A percentile compares a stretch with the other conserved stretches of the same genome.
These are phyloP conservation scores for Motacilla tschutschensis DNA, from an alignment of 2,113 vertebrate genomes.

Conservation along the genomic window DNA sequence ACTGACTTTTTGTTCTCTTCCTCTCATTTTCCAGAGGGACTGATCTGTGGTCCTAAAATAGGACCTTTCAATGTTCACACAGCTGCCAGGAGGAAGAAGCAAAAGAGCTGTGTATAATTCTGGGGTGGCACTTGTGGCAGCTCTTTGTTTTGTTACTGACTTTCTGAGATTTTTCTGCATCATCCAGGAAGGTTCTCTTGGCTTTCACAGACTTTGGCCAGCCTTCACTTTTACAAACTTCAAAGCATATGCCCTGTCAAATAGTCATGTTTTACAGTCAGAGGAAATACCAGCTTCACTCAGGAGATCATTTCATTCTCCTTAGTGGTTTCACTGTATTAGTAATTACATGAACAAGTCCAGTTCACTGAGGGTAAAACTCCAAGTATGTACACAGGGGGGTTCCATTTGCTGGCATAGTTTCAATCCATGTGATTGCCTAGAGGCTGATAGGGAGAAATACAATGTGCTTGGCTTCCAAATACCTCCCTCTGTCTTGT, in stretches of 20 bases:
- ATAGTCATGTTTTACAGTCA: not conserved
- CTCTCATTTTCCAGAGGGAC: not conserved
- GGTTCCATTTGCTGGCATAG: not conserved
- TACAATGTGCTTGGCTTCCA: not conserved
- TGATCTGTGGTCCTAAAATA: not conserved
- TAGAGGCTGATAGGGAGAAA: not conserved
- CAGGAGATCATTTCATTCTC: not conserved
- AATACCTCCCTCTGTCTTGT: not conserved
- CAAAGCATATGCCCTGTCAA: not conserved
- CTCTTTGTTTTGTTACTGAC: not conserved
- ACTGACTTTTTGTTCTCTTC: not conserved
- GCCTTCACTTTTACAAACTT: not conserved
- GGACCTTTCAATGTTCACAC: not conserved
- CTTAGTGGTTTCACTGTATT: not conserved
- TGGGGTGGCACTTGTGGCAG: not conserved
- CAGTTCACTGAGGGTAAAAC: not conserved
- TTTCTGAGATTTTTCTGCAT: not conserved
- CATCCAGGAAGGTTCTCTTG: not conserved
- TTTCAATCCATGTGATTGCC: not conserved
- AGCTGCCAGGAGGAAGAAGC: not conserved
- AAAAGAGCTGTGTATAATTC: not conserved
- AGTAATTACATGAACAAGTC: not conserved
- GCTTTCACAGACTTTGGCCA: not conserved
- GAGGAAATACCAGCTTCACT: not conserved
- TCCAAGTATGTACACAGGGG: not conserved